A percentile compares a stretch with the other conserved stretches of the same genome.
Evolutionary conservation across 2,888 invertebrate genomes (phyloP).

Genomic region (Ochlodes sylvanus): DNA sequence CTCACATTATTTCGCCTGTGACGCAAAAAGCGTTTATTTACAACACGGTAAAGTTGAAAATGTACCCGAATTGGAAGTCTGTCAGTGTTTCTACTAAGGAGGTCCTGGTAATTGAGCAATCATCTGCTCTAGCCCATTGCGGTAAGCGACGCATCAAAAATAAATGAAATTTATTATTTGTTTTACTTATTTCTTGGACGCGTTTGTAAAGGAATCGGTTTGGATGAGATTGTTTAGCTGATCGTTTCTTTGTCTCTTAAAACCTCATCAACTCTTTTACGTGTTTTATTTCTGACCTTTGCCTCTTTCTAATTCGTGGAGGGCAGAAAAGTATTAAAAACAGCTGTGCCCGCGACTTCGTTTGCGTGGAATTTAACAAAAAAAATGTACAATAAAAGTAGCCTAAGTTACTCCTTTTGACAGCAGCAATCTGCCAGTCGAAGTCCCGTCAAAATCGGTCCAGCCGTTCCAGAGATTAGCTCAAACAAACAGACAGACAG

Average conservation of each 20-base stretch:
- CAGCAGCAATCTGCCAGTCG: no score
- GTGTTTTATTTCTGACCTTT: not conserved
- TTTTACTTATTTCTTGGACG: conserved; percentile 65
- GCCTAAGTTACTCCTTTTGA: no score
- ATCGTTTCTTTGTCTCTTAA: conserved; percentile 5
- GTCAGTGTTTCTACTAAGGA: conserved; percentile 81
- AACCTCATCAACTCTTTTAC: not conserved
- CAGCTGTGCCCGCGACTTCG: no score
- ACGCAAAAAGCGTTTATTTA: conserved; percentile 69
- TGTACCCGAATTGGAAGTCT: conserved; percentile 55
- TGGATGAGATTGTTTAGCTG: conserved; percentile 5
- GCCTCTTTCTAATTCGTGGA: no score
- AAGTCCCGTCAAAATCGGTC: no score
- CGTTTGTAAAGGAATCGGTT: conserved; percentile 50
- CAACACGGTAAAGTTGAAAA: conserved; percentile 69
- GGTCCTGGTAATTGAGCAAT: conserved; percentile 85
- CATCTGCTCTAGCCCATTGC: conserved; percentile 81
- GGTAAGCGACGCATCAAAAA: conserved; percentile 79
- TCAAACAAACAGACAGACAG: no score
- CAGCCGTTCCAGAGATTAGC: no score
- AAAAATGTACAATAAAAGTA: no score
- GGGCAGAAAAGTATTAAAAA: no score
- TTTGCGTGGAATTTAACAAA: no score
- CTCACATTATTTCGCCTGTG: conserved; percentile 64
- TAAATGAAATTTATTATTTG: conserved; percentile 80